Evolutionary conservation across 2,888 invertebrate genomes (phyloP).

Genomic region (Volucella inanis): DNA sequence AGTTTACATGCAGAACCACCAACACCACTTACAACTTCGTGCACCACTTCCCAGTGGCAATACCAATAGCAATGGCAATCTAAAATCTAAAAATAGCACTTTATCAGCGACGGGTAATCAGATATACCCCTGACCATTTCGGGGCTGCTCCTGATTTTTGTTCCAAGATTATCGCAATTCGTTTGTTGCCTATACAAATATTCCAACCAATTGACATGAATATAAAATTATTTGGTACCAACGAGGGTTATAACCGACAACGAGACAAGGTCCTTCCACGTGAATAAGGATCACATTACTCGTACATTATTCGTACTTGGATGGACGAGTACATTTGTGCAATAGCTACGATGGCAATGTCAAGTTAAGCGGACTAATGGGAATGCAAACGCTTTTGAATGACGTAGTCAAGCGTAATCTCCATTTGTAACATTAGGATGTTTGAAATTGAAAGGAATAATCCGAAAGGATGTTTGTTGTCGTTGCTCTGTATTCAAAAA

Average conservation of each 20-base stretch:
- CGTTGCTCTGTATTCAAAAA: conserved; percentile 61
- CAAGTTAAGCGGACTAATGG: conserved; percentile 69
- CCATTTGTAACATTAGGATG: conserved; percentile 73
- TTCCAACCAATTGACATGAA: conserved; percentile 76
- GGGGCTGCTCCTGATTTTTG: conserved; percentile 71
- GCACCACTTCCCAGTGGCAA: conserved; percentile 3
- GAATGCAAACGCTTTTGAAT: conserved; percentile 47
- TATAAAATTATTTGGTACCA: conserved; percentile 75
- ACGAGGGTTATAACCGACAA: conserved; percentile 22
- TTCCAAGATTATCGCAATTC: conserved; percentile 71
- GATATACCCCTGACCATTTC: conserved; percentile 72
- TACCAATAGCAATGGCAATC: conserved; percentile 5
- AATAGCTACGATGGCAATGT: conserved; percentile 35
- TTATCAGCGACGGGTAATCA: conserved; percentile 70
- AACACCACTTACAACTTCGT: conserved; percentile 1
- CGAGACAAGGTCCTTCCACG: conserved; percentile 24
- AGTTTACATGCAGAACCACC: conserved; percentile 32
- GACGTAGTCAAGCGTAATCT: conserved; percentile 74
- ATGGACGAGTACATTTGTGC: background rate
- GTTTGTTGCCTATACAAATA: conserved; percentile 74
- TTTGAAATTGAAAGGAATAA: conserved; percentile 61
- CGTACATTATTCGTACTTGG: conserved; percentile 28
- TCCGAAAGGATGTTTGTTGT: conserved; percentile 74
- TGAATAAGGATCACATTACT: conserved; percentile 73
- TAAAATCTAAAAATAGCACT: conserved; percentile 55